Evolutionary conservation across 2,797 vertebrate genomes (phyloP), one percentile per base, ranked within the genome.

Genomic region (Peromyscus aztecus): DNA sequence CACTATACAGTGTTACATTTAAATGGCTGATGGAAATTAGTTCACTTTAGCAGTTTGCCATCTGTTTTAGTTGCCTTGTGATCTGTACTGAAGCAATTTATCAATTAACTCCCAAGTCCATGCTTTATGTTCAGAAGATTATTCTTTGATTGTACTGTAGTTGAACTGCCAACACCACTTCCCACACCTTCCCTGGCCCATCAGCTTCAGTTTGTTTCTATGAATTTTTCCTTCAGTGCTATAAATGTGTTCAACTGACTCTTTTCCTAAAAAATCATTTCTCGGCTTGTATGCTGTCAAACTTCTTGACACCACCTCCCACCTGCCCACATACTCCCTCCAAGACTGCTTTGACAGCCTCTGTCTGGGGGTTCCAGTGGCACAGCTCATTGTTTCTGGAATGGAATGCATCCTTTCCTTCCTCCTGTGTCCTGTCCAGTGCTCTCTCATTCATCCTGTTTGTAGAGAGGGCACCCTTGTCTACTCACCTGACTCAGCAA

Each of bases 21-120:
- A 83, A 81, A 78, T 85, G 37, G 37, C 37, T 87, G 59, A 21
- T 91, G 83, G 71, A 92, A 29, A 37, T 46, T 76, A 85, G 91
- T 84, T 95, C n/a, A 73, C 76, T 75, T 95, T 52, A 97, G 80
- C 84, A 92, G 46, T 82, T 88, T 81, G 52, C 59, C 94, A 34
- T 91, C 78, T 96, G 80, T 93, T 93, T 86, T 78, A 40, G 63
- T 71, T 81, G 90, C 59, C 71, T 87, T 63, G n/a, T 81, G 65
- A 77, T 89, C 63, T 29, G 13, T 11, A 29, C 7, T 71, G 61
- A 92, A 93, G 80, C 27, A 89, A n/a, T 90, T 89, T 86, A 91
- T 89, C 61, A 91, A 9, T 90, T 85, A 96, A 78, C 61, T 86
- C 31, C 77, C 52, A 77, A 69, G 77, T 81, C 37, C 16, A 2